These are phyloP conservation scores for Phortica magna DNA, from an alignment of 2,888 invertebrate genomes.

Conservation along the genomic window DNA sequence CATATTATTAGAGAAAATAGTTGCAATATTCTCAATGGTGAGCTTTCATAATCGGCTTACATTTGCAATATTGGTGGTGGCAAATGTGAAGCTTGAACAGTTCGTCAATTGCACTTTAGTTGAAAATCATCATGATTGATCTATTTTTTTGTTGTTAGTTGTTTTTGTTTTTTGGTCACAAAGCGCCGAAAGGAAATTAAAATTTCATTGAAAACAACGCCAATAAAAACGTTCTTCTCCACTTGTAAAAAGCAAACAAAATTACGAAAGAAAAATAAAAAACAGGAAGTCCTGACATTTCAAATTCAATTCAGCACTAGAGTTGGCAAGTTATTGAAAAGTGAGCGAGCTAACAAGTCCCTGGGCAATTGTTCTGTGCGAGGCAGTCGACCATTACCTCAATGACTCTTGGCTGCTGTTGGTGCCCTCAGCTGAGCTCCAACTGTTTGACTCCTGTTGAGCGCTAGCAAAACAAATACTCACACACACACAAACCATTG, in stretches of 20 bases:
- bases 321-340: constrained; percentile 10
- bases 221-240: too few species aligned
- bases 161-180: not conserved
- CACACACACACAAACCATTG: not conserved
- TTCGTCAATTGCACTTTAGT: too few species aligned
- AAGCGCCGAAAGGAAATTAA: not conserved
- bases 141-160: too few species aligned
- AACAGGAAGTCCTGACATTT: not conserved
- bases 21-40: too few species aligned
- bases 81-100: too few species aligned
- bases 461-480: not conserved
- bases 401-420: not conserved
- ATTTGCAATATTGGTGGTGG: too few species aligned
- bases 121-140: too few species aligned
- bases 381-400: not conserved
- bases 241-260: not conserved
- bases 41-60: too few species aligned
- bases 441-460: not conserved
- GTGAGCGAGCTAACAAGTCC: not conserved
- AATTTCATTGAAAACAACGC: not conserved
- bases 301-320: not conserved
- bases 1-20: too few species aligned
- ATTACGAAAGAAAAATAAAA: not conserved
- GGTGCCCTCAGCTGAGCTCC: not conserved
- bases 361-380: not conserved